phyloP scores from a whole-genome alignment of 2,113 vertebrate genomes.

The Drymodes brunneopygia region DNA sequence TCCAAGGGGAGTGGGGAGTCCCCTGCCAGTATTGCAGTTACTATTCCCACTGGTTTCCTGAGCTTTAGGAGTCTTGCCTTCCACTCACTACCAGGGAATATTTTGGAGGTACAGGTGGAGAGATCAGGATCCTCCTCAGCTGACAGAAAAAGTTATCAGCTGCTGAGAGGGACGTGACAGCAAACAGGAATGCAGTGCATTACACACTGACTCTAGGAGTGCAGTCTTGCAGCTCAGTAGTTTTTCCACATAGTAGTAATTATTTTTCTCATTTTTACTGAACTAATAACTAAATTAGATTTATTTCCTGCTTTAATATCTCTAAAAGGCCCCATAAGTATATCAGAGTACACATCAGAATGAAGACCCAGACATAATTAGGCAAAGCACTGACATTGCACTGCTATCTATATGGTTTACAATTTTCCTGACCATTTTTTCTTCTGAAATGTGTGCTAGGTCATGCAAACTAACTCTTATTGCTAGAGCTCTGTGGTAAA shows the following conservation, averaged over 20 bases:
- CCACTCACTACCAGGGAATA: background rate
- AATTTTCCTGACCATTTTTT: constrained; percentile 2
- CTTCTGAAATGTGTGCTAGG: background rate
- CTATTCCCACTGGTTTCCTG: background rate
- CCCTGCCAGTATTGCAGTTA: background rate
- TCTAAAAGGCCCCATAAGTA: background rate
- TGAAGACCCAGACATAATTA: background rate
- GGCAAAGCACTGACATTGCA: background rate
- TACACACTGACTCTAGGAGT: background rate
- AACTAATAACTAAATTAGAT: background rate
- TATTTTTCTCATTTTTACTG: background rate
- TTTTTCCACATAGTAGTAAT: background rate
- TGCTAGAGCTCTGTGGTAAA: background rate
- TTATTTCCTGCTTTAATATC: background rate
- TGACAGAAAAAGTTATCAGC: background rate
- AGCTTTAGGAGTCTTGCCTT: background rate
- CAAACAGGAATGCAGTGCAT: background rate
- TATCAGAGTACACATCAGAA: background rate
- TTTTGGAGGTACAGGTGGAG: background rate
- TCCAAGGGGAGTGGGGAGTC: background rate
- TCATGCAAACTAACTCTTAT: constrained; percentile 1
- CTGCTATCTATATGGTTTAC: background rate
- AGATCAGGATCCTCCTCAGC: background rate
- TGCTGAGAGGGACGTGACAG: background rate
- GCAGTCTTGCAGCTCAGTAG: background rate